Percentiles rank a stretch among this genome's conserved stretches.
Conservation (phyloP, 2,113 vertebrate species). For the Trichomycterus rosablanca region DNA sequence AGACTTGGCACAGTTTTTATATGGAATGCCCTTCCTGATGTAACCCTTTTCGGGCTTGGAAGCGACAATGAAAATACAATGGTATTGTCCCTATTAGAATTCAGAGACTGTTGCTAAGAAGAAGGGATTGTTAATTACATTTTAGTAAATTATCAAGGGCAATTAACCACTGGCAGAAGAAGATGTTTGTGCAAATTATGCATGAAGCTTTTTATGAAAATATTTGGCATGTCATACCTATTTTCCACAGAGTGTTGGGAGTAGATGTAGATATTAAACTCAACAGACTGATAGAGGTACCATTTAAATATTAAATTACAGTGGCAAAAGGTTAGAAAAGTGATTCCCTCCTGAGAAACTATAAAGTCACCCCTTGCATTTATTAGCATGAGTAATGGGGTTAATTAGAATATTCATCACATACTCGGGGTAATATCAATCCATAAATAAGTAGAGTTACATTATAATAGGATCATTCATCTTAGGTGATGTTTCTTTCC, state of each 20-base stretch:
- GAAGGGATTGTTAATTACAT: conserved; percentile 52
- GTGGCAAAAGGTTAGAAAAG: conserved; percentile 42
- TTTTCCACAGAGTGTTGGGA: neutral
- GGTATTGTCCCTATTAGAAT: conserved; percentile 36
- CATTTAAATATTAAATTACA: conserved; percentile 20
- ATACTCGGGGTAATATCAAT: conserved; percentile 43
- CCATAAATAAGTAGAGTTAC: conserved; percentile 48
- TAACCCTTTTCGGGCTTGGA: too few species aligned
- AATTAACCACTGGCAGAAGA: conserved; percentile 55
- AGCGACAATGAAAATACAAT: conserved; percentile 49
- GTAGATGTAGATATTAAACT: conserved; percentile 16
- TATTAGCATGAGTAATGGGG: conserved; percentile 54
- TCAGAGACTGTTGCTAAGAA: conserved; percentile 40
- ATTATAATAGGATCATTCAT: conserved; percentile 48
- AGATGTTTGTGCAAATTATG: conserved; percentile 42
- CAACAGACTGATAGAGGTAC: conserved; percentile 6
- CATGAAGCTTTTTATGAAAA: conserved; percentile 40
- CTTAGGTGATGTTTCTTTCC: conserved; percentile 35
- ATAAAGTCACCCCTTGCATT: conserved; percentile 33
- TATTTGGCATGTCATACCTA: conserved; percentile 13
- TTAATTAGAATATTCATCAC: conserved; percentile 56
- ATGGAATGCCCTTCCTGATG: too few species aligned
- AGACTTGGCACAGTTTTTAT: too few species aligned
- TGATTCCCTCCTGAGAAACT: conserved; percentile 39
- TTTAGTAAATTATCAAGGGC: conserved; percentile 46